phyloP scores from a whole-genome alignment of 2,113 vertebrate genomes.

The Gymnorhina tibicen region DNA sequence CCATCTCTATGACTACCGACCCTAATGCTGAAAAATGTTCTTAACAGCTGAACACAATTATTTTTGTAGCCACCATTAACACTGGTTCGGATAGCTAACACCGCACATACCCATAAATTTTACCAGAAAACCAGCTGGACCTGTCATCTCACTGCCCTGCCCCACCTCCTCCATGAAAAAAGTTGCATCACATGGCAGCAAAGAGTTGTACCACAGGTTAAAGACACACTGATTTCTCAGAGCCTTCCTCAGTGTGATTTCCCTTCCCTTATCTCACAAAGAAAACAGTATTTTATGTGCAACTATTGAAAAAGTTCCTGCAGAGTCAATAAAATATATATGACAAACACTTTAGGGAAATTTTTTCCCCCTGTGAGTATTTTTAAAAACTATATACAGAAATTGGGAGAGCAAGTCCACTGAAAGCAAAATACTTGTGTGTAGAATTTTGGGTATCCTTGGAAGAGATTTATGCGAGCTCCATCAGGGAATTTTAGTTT shows the following conservation, averaged over 20 bases:
- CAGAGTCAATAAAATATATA: not conserved
- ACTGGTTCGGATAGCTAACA: not conserved
- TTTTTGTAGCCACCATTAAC: not conserved
- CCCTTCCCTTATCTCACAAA: not conserved
- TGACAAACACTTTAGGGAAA: not conserved
- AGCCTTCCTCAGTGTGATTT: not conserved
- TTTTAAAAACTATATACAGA: not conserved
- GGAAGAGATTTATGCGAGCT: not conserved
- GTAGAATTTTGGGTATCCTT: not conserved
- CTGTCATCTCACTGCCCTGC: not conserved
- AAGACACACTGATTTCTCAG: not conserved
- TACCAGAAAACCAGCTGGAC: not conserved
- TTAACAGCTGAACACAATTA: not conserved
- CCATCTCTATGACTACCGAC: not conserved
- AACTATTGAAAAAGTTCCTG: not conserved
- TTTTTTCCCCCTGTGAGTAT: not conserved
- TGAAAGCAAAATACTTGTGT: not conserved
- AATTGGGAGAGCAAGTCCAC: not conserved
- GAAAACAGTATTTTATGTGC: not conserved
- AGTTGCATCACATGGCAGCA: not conserved
- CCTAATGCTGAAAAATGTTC: not conserved
- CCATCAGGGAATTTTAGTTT: not conserved
- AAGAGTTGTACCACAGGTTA: not conserved
- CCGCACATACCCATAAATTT: not conserved
- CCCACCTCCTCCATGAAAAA: not conserved